Percentiles rank a stretch among this genome's conserved stretches.
Conservation (phyloP, 2,797 vertebrate genomes). For the Karalla daura region DNA sequence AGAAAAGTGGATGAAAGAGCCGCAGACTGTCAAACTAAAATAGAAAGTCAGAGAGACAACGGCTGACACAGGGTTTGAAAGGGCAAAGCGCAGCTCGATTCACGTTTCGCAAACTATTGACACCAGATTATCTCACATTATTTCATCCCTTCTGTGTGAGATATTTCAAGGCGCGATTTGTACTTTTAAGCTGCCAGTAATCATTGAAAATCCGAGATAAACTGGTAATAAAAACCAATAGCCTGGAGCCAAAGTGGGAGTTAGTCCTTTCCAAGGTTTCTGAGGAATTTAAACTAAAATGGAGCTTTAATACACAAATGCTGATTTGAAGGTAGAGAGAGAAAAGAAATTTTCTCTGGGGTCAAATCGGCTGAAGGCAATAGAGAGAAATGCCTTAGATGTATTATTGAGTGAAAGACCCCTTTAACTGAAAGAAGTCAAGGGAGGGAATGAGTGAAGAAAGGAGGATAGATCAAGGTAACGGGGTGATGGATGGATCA, state of each 20-base stretch:
- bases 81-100: conserved; percentile 26
- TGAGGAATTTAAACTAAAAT: conserved; percentile 15
- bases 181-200: conserved; percentile 10
- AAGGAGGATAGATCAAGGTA: conserved; percentile 51
- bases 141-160: conserved; percentile 13
- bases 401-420: conserved; percentile 53
- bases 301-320: background rate
- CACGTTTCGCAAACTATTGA: conserved; percentile 36
- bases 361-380: conserved; percentile 35
- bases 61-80: conserved; percentile 41
- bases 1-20: conserved; percentile 50
- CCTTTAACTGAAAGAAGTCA: conserved; percentile 49
- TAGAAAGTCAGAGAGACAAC: conserved; percentile 44
- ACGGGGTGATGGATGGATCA: conserved; percentile 35
- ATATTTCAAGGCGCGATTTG: conserved; percentile 19
- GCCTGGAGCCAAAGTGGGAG: conserved; percentile 5
- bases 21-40: conserved; percentile 31
- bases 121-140: conserved; percentile 39
- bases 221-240: conserved; percentile 13
- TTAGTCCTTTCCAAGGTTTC: conserved; percentile 12
- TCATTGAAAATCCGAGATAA: conserved; percentile 8
- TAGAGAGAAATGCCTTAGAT: conserved; percentile 31
- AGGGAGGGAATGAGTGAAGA: conserved; percentile 20
- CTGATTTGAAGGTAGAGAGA: background rate
- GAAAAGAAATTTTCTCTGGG: conserved; percentile 1